Conservation (phyloP, 2,888 invertebrate genomes). For the Cheilosia pagana region DNA sequence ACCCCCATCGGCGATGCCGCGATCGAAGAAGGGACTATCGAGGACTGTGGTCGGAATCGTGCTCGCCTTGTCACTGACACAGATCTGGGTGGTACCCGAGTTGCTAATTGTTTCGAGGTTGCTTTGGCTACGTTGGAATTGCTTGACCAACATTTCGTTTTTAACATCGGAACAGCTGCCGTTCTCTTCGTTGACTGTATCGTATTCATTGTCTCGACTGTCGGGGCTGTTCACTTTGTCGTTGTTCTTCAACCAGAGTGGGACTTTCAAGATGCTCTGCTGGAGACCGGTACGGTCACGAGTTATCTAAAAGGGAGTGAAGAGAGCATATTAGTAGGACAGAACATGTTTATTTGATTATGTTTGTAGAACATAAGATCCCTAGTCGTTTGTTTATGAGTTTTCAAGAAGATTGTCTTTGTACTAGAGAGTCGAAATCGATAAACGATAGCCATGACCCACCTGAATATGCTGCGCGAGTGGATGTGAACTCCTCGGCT, state of each 20-base stretch:
- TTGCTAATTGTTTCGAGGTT: constrained; percentile 81
- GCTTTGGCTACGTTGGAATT: constrained; percentile 82
- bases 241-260: constrained; percentile 83
- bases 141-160: constrained; percentile 78
- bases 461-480: constrained; percentile 92
- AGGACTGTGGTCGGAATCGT: constrained; percentile 76
- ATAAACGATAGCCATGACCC: constrained; percentile 22
- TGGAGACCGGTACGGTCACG: constrained; percentile 95
- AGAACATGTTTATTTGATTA: too few species aligned
- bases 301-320: constrained; percentile 86
- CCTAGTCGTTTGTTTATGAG: too few species aligned
- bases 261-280: constrained; percentile 92
- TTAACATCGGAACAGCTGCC: constrained; percentile 80
- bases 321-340: too few species aligned
- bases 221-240: constrained; percentile 78
- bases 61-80: constrained; percentile 77
- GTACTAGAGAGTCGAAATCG: too few species aligned
- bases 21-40: constrained; percentile 80
- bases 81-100: constrained; percentile 79
- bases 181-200: constrained; percentile 66
- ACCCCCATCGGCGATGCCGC: constrained; percentile 88
- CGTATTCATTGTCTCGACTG: constrained; percentile 72
- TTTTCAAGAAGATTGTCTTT: too few species aligned
- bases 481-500: constrained; percentile 91
- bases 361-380: too few species aligned